A percentile compares a stretch with the other conserved stretches of the same genome.
phyloP scores from a whole-genome alignment of 2,888 invertebrate genomes.

The Tachystola acroxantha region DNA sequence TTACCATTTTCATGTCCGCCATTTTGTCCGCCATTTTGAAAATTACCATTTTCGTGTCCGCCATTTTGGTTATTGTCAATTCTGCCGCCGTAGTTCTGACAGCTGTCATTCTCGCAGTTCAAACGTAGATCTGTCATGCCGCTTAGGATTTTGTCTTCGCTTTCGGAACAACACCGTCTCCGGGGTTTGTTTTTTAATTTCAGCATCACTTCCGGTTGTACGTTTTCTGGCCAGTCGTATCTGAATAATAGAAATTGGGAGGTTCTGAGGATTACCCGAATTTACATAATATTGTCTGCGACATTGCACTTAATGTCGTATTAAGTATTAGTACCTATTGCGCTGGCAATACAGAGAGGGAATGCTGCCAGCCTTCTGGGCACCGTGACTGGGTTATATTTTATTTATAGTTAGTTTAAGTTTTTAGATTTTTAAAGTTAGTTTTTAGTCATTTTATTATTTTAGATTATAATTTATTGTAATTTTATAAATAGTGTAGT shows the following conservation, averaged over 20 bases:
- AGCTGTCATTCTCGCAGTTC: slow-evolving; percentile 14
- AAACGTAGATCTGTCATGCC: slow-evolving; percentile 10
- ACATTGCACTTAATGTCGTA: too few species aligned
- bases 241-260: slow-evolving; percentile 41
- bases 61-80: slow-evolving; percentile 23
- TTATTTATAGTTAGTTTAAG: too few species aligned
- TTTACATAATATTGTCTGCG: too few species aligned
- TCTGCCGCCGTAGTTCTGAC: slow-evolving; percentile 4
- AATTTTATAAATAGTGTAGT: too few species aligned
- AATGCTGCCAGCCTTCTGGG: too few species aligned
- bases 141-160: slow-evolving; percentile 24
- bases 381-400: too few species aligned
- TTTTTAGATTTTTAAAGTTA: too few species aligned
- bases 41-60: slow-evolving; percentile 9
- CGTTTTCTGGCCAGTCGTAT: slow-evolving; percentile 86
- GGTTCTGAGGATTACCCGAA: too few species aligned
- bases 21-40: slow-evolving; percentile 9
- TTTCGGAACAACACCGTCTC: slow-evolving; percentile 36
- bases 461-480: too few species aligned
- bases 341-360: too few species aligned
- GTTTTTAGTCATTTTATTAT: too few species aligned
- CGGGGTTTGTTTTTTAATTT: slow-evolving; percentile 35
- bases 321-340: too few species aligned
- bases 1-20: slow-evolving; percentile 11
- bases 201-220: slow-evolving; percentile 59